A percentile compares a stretch with the other conserved stretches of the same genome.
Evolutionary conservation across 2,797 vertebrate species (phyloP).

Genomic region (Kryptopterus vitreolus): DNA sequence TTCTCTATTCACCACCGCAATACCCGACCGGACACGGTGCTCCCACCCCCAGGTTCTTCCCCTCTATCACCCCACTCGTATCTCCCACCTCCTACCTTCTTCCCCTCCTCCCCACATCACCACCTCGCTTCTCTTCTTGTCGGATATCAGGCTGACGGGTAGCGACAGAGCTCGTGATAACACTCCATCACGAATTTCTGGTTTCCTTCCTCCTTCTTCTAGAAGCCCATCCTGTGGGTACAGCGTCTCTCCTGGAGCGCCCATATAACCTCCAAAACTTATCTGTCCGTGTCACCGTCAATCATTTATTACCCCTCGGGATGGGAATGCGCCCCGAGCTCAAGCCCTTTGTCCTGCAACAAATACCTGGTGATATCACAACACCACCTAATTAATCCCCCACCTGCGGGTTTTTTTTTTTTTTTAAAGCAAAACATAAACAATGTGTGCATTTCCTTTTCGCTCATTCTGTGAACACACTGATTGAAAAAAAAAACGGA

Average conservation of each 20-base stretch:
- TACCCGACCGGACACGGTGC: conserved; percentile 53
- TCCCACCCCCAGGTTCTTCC: not conserved
- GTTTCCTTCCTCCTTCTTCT: conserved; percentile 13
- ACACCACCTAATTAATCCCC: not conserved
- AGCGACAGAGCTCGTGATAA: conserved; percentile 3
- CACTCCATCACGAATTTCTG: conserved; percentile 35
- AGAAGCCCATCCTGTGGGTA: too few relatives aligned
- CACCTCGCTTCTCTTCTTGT: not conserved
- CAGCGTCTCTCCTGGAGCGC: not conserved
- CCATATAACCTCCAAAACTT: conserved; percentile 30
- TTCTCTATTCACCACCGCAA: conserved; percentile 46
- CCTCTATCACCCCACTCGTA: too few relatives aligned
- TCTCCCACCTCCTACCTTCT: too few relatives aligned
- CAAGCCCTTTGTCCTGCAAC: conserved; percentile 44
- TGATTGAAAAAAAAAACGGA: not conserved
- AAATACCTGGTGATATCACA: conserved; percentile 39
- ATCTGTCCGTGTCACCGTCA: conserved; percentile 37
- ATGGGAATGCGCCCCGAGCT: conserved; percentile 28
- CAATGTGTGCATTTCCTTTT: too few relatives aligned
- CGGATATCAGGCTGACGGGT: not conserved
- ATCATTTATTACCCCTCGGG: conserved; percentile 34
- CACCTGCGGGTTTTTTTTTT: conserved; percentile 4
- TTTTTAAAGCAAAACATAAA: too few relatives aligned
- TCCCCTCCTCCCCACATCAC: too few relatives aligned
- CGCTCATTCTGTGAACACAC: not conserved